Evolutionary conservation across 1,140 invertebrate genomes (phyloP).

Genomic region (Leptinotarsa texana): DNA sequence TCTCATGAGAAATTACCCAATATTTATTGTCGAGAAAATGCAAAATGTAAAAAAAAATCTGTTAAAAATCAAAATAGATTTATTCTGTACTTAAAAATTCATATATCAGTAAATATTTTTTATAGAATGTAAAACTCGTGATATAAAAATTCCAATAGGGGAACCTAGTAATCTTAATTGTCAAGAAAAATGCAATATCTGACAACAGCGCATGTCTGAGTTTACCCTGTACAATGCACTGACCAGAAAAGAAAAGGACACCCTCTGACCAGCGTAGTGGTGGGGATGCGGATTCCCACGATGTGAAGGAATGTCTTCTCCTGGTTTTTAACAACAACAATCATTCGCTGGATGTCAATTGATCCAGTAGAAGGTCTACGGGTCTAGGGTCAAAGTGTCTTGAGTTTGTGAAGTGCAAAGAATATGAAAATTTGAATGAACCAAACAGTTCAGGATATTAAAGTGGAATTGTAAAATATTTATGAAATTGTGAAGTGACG

Average conservation of each 20-base stretch:
- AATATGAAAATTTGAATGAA: background rate
- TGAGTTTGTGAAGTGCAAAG: background rate
- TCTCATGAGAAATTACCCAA: too few species aligned
- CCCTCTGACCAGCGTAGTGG: constrained; percentile 29
- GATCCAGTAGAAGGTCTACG: constrained; percentile 24
- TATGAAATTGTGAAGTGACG: too few species aligned
- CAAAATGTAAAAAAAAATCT: too few species aligned
- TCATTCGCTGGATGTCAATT: constrained; percentile 31
- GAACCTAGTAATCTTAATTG: background rate
- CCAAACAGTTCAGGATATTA: too few species aligned
- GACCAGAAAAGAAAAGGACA: constrained; percentile 28
- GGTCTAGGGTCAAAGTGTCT: background rate
- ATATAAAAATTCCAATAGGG: background rate
- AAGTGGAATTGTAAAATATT: too few species aligned
- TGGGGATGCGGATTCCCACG: constrained; percentile 48
- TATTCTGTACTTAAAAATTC: too few species aligned
- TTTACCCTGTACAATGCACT: constrained; percentile 9
- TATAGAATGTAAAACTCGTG: too few species aligned
- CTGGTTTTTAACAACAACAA: constrained; percentile 40
- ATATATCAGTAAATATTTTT: too few species aligned
- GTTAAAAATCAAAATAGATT: too few species aligned
- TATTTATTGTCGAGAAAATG: too few species aligned
- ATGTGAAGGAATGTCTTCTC: constrained; percentile 46
- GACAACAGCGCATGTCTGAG: constrained; percentile 9
- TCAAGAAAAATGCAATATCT: background rate